A percentile compares a stretch with the other conserved stretches of the same genome.
These are phyloP conservation scores for Glareola pratincola DNA, from an alignment of 2,113 vertebrate species.

Conservation along the genomic window DNA sequence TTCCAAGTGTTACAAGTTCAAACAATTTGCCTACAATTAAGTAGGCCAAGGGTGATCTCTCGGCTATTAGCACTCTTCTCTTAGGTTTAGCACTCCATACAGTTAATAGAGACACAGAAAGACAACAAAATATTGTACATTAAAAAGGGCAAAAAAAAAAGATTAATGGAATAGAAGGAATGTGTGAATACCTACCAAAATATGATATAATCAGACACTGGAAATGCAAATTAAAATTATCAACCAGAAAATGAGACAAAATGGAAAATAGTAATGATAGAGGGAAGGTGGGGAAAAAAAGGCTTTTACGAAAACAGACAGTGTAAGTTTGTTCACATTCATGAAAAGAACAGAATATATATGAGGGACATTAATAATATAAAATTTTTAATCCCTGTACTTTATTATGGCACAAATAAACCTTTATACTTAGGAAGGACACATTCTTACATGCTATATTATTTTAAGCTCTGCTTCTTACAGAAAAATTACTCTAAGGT, in stretches of 20 bases:
- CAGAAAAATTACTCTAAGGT: background rate
- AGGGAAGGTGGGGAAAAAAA: background rate
- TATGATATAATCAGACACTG: background rate
- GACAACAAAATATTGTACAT: background rate
- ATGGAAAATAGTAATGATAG: background rate
- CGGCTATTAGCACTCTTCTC: background rate
- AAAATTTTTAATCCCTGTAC: background rate
- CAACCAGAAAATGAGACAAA: background rate
- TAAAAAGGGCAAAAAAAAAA: background rate
- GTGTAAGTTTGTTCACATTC: background rate
- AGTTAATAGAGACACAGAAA: background rate
- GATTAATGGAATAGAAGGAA: background rate
- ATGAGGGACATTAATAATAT: background rate
- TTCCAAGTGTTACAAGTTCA: constrained; percentile 39
- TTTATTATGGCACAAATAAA: background rate
- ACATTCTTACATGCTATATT: background rate
- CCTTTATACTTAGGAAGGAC: background rate
- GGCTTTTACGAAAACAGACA: background rate
- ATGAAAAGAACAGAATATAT: background rate
- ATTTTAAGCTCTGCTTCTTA: background rate
- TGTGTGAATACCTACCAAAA: background rate
- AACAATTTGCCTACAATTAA: background rate
- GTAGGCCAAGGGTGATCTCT: background rate
- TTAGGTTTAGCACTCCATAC: background rate
- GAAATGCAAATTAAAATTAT: background rate